Conservation (phyloP, 2,113 vertebrate species). For the Triplophysa dalaica region DNA sequence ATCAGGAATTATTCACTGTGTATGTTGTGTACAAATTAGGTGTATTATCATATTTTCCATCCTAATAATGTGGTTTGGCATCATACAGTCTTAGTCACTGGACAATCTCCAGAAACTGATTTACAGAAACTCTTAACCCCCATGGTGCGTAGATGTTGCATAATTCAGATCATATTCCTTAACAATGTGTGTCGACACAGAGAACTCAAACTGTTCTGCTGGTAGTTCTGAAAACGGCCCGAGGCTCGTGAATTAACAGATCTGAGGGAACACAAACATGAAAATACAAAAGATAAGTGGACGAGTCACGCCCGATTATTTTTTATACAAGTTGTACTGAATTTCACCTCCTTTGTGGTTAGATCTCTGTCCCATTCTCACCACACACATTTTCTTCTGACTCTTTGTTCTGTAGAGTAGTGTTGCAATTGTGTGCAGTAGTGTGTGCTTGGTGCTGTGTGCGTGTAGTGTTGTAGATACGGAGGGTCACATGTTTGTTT, state of each 20-base stretch:
- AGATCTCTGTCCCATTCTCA: too few relatives aligned
- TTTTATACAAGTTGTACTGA: too few relatives aligned
- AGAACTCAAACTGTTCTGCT: neutral
- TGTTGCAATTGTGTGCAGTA: too few relatives aligned
- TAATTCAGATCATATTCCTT: conserved; percentile 2
- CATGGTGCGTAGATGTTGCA: conserved; percentile 10
- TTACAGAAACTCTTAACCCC: conserved; percentile 13
- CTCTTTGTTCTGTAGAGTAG: too few relatives aligned
- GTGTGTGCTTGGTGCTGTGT: too few relatives aligned
- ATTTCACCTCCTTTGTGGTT: too few relatives aligned
- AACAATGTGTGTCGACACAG: conserved; percentile 10
- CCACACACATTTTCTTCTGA: too few relatives aligned
- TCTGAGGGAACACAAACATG: neutral
- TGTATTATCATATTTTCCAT: neutral
- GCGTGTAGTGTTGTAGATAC: too few relatives aligned
- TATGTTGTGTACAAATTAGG: neutral
- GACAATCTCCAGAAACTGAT: conserved; percentile 28
- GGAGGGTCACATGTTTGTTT: neutral
- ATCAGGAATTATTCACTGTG: neutral
- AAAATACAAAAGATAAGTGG: neutral
- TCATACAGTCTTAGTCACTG: neutral
- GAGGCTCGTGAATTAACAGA: neutral
- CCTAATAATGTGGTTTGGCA: neutral
- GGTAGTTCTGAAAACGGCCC: neutral
- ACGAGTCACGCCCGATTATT: too few relatives aligned